Conservation (phyloP, 2,797 vertebrate species). For the Enteromius argenteus region DNA sequence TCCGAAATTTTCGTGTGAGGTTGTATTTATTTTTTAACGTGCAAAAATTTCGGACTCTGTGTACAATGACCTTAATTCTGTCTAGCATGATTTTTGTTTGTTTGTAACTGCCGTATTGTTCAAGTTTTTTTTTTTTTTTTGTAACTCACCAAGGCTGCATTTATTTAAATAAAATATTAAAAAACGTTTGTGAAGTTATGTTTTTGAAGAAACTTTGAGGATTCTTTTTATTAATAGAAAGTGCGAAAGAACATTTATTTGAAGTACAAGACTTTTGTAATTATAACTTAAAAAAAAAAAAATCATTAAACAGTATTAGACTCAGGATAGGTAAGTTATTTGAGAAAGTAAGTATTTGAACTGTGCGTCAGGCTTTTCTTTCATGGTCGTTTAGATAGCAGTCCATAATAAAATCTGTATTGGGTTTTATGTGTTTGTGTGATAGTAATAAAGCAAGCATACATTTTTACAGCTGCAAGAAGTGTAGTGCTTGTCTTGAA, state of each 20-base stretch:
- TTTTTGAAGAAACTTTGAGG: background rate
- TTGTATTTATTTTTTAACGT: too few species aligned
- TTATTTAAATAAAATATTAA: too few species aligned
- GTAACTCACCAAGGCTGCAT: background rate
- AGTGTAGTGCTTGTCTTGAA: background rate
- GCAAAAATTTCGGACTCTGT: too few species aligned
- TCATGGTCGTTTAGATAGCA: background rate
- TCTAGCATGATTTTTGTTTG: background rate
- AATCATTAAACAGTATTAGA: background rate
- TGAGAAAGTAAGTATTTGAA: background rate
- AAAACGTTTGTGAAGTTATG: background rate
- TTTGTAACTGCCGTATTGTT: background rate
- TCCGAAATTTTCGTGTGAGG: too few species aligned
- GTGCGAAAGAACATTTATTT: background rate
- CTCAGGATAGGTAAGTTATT: background rate
- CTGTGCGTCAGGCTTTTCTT: background rate
- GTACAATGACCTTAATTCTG: too few species aligned
- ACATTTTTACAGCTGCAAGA: background rate
- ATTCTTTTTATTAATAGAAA: background rate
- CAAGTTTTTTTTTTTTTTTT: background rate
- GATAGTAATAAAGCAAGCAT: too few species aligned
- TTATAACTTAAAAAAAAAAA: too few species aligned
- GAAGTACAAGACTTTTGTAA: background rate
- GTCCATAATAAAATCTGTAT: background rate
- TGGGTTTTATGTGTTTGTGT: slow-evolving; percentile 3